Base-by-base conservation (phyloP, 2,888 invertebrate genomes). In the Spialia ferax region DNA sequence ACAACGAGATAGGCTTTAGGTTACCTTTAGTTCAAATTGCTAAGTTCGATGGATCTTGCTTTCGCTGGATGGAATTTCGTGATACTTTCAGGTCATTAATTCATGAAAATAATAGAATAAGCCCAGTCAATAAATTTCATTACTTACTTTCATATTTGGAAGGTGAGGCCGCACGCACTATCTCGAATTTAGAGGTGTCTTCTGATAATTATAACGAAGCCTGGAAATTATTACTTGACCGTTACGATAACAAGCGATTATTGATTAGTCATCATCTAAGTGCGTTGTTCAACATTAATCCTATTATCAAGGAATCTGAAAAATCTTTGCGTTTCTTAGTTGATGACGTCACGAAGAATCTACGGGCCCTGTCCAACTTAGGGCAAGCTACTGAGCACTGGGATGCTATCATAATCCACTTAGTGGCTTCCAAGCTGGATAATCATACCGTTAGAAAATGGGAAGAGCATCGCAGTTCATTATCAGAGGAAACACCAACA, bases 341-440 rank as follows among this genome's bases (percentile, higher is more conserved):
- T 11, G 48, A 48, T 48, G 20, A 48, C 48, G 48, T 48, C 20
- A 48, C 48, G 4, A 48, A 48, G 20, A 48, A 48, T 10, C 11
- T 48, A 20, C 48, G 48, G 10, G 48, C 48, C 10, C 20, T 48
- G 4, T 48, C 48, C 11, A 48, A 20, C 20, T 45, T 45, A 45
- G 45, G 45, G 20, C 45, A 45, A 45, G 45, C 45, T 45, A 61
- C 61, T 1, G 61, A 61, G 18, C 29, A 61, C 29, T 61, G 61
- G 48, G 50, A 60, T 48, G 29, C 22, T 11, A 45, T 60, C 20
- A 48, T 60, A 18, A 60, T 60, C 11, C 29, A 48, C 29, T 48
- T 60, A 29, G 45, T 48, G 18, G 23, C 60, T 45, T 45, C 60
- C 7, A 60, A 60, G 23, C 42, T 73, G 23, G 71, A 70, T 20